phyloP scores from a whole-genome alignment of 2,888 invertebrate genomes.

The Aphelenchoides bicaudatus region DNA sequence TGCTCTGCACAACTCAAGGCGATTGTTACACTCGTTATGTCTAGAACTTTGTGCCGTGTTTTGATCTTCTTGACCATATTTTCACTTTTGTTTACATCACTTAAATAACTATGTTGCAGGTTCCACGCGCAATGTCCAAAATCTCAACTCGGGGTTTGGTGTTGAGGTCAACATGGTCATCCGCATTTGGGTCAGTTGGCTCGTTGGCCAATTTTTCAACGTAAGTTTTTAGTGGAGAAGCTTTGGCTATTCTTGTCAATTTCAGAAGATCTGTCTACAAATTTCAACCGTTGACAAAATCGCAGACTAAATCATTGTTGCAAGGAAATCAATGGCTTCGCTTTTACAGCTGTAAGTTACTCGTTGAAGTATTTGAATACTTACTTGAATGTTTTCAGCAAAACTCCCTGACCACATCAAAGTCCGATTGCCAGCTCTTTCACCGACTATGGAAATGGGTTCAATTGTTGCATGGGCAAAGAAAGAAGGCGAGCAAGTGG shows the following conservation, averaged over 20 bases:
- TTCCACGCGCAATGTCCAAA: slow-evolving; percentile 12
- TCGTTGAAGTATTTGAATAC: not conserved
- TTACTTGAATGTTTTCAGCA: slow-evolving; percentile 26
- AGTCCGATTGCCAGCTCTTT: slow-evolving; percentile 76
- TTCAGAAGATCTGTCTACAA: slow-evolving; percentile 11
- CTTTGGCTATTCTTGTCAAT: not conserved
- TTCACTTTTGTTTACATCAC: too few species aligned
- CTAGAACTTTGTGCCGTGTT: too few species aligned
- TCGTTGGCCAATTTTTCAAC: not conserved
- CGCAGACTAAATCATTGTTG: not conserved
- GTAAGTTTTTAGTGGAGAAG: not conserved
- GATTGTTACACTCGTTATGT: too few species aligned
- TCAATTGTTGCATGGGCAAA: slow-evolving; percentile 92
- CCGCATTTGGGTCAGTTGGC: not conserved
- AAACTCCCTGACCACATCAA: slow-evolving; percentile 48
- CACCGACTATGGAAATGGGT: slow-evolving; percentile 94
- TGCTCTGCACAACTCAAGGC: too few species aligned
- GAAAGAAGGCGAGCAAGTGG: slow-evolving; percentile 75
- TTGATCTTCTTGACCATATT: too few species aligned
- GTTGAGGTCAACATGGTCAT: not conserved
- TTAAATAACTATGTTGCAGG: too few species aligned
- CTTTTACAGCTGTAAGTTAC: slow-evolving; percentile 7
- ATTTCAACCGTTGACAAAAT: slow-evolving; percentile 6
- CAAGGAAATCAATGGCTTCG: slow-evolving; percentile 13
- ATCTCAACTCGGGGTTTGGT: slow-evolving; percentile 8